A percentile compares a stretch with the other conserved stretches of the same genome.
phyloP scores from a whole-genome alignment of 2,797 vertebrate genomes.

The Falco rusticolus region DNA sequence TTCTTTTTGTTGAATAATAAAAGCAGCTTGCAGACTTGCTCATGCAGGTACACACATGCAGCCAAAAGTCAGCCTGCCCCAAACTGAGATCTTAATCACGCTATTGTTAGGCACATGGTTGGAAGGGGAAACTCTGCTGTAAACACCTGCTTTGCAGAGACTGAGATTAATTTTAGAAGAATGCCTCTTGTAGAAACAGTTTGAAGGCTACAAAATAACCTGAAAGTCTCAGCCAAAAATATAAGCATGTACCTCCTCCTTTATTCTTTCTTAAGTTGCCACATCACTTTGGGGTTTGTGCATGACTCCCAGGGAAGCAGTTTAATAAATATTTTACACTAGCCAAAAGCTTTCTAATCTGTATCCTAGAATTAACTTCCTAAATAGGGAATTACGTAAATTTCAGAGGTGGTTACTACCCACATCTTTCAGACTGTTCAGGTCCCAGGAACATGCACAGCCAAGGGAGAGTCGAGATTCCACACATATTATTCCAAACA shows the following conservation, averaged over 20 bases:
- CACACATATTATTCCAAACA: constrained; percentile 24
- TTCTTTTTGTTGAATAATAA: background rate
- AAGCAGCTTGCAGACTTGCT: background rate
- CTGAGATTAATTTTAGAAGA: constrained; percentile 19
- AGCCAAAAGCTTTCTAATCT: background rate
- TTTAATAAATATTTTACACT: background rate
- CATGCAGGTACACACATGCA: background rate
- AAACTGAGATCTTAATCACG: constrained; percentile 42
- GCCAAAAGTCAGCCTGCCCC: constrained; percentile 52
- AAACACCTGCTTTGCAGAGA: constrained; percentile 49
- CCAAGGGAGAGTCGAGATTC: background rate
- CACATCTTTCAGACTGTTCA: background rate
- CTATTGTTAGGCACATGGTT: background rate
- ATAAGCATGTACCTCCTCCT: background rate
- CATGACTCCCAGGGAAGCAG: background rate
- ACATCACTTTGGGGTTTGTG: background rate
- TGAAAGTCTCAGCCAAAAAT: background rate
- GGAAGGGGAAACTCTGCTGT: constrained; percentile 30
- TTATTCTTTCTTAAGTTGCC: background rate
- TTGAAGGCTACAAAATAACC: background rate
- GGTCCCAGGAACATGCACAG: background rate
- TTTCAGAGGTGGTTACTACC: background rate
- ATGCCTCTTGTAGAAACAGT: background rate
- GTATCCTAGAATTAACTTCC: background rate
- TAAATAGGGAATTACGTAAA: background rate